Base-by-base conservation (phyloP, 2,888 invertebrate species). In the Argyresthia albistria region DNA sequence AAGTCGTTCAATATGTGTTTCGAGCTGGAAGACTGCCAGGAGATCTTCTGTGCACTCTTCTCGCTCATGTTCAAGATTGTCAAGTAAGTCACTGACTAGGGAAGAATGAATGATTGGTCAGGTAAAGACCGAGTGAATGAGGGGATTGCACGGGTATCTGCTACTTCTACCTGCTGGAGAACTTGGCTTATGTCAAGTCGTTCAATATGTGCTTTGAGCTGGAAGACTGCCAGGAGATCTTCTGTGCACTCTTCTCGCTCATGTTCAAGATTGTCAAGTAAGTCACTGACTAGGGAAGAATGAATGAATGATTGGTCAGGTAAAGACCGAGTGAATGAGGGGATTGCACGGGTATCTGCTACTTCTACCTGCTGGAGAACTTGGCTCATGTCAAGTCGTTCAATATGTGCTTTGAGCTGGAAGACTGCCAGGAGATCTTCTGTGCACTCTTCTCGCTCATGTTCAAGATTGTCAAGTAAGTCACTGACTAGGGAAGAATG, bases 1-100 rank as follows among this genome's bases (percentile, higher is more conserved):
- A 99, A 99, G 80, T 97, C 97, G 0, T 98, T 99, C 81, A 98
- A 98, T 80, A 98, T 99, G 94, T 98, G 98, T 78, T 97, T 98
- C 73, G 98, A 99, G 76, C 86, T 99, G 55, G 98, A 98, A 75
- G 98, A 98, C 83, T 97, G 96, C 66, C 97, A 98, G 77, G 97
- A 97, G 78, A 97, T 99, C 65, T 98, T 98, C 84, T 96, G 96
- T 70, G 93, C 93, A 11, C 90, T 99, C 1, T 98, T 98, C 86
- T 93, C 94, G 54, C 91, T 97, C 52, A 96, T 98, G 92, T 98
- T 98, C 76, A 95, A 93, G 80, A 97, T 98, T 78, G 96, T 98
- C 67, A 98, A 97, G 97, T 97, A 75, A 91, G 93, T 90, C 57
- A 14, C 14, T 11, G 9, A 39, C 4, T 6, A 39, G 3, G 8